Evolutionary conservation across 1,140 invertebrate species (phyloP), one percentile per base, ranked within the genome.

Genomic region (Drosophila saltans): DNA sequence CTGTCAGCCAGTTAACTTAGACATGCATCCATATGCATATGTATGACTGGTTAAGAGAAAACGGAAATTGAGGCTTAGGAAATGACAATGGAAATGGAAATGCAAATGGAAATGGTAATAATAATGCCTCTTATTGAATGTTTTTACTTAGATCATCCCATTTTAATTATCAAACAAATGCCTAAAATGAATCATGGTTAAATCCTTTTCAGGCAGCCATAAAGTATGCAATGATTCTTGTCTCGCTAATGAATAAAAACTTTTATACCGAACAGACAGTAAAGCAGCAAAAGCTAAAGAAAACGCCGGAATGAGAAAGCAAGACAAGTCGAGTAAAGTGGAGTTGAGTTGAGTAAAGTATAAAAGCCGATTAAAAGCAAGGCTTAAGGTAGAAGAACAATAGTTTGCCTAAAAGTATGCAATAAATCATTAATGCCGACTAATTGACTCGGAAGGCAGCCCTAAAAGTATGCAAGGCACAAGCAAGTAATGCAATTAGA

Each of bases 401-500:
- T 48, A 57, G 55, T 59, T 63, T 57, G 56, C 59, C 57, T 55
- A 72, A 68, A 43, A 68, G 45, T 65, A 45, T 61, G 43, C 66
- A 71, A 75, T 84, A 78, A 75, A 85, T 81, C 64, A 86, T 66
- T 77, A 62, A 77, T 77, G 73, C 60, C 73, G 60, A 76, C 74
- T 77, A 77, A 77, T 77, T 77, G 74, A 76, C 66, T 77, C 74
- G 74, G 73, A 65, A 77, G 73, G 72, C 67, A 80, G 77, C 66
- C 39, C 52, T 59, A 66, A 76, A 77, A 82, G 64, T 77, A 81
- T 63, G 63, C 61, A 63, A 65, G 63, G 63, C 55, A 67, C 41
- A 70, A 58, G 63, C 63, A 67, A 67, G 52, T 72, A 85, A 86
- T 86, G 78, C 82, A 86, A 85, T 86, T 82, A 81, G 40, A 63